Conservation (phyloP, 2,888 invertebrate genomes). For the Drosophila colorata region DNA sequence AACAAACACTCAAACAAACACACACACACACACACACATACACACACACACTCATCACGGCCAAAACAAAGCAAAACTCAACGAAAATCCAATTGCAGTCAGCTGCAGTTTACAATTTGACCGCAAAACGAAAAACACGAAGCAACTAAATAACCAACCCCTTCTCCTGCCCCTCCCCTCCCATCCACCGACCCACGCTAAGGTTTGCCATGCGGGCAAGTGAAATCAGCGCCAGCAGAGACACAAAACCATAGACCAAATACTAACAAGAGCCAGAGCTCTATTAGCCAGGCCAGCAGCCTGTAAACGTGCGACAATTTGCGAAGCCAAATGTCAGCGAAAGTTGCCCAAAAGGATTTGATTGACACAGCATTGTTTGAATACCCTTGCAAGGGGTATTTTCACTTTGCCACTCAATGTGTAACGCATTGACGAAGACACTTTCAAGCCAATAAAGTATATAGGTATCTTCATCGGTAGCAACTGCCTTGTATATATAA, state of each 20-base stretch:
- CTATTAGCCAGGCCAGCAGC: slow-evolving; percentile 36
- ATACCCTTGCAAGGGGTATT: neutral
- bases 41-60: slow-evolving; percentile 24
- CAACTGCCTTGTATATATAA: no score
- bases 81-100: slow-evolving; percentile 64
- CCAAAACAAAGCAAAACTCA: slow-evolving; percentile 48
- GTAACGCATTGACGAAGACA: no score
- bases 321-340: slow-evolving; percentile 68
- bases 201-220: slow-evolving; percentile 45
- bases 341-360: slow-evolving; percentile 66
- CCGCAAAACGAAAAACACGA: slow-evolving; percentile 61
- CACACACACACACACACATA: slow-evolving; percentile 15
- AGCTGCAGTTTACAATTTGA: slow-evolving; percentile 69
- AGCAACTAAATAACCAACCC: slow-evolving; percentile 52
- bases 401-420: no score
- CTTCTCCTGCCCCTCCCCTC: neutral
- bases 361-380: slow-evolving; percentile 36
- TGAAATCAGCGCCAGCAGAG: slow-evolving; percentile 61
- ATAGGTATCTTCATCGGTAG: no score
- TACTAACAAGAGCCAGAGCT: slow-evolving; percentile 16
- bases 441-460: no score
- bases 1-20: slow-evolving; percentile 1
- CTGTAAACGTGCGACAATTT: slow-evolving; percentile 31
- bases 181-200: neutral
- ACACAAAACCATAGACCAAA: slow-evolving; percentile 33